These are phyloP conservation scores for Neosilurus hyrtlii DNA, from an alignment of 2,797 vertebrate genomes.

Conservation along the genomic window DNA sequence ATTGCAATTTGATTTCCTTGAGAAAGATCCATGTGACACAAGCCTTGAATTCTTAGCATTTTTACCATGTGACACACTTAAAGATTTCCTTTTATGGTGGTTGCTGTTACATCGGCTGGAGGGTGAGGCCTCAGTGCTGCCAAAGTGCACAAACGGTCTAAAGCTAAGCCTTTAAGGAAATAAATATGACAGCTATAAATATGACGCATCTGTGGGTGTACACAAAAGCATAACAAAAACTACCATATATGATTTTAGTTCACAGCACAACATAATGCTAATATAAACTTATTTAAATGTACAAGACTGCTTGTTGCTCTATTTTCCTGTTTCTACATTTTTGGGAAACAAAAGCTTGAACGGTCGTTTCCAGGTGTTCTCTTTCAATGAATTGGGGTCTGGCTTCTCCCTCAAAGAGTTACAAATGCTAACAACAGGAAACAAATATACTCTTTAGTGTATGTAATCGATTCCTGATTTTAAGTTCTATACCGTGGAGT, in stretches of 20 bases:
- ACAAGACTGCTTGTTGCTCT: background rate
- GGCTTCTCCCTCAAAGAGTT: background rate
- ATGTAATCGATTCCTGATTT: conserved; percentile 6
- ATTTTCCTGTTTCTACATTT: conserved; percentile 1
- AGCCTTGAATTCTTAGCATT: conserved; percentile 76
- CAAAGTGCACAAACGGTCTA: conserved; percentile 56
- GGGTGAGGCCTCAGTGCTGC: conserved; percentile 67
- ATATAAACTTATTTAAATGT: conserved; percentile 11
- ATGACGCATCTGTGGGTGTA: conserved; percentile 27
- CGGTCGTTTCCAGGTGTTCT: background rate
- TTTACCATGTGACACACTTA: conserved; percentile 82
- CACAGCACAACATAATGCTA: background rate
- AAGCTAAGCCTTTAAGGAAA: conserved; percentile 52
- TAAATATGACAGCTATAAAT: conserved; percentile 28
- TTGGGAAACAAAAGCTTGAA: conserved; percentile 16
- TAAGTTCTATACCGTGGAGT: conserved; percentile 4
- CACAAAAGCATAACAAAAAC: conserved; percentile 13
- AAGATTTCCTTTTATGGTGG: conserved; percentile 83
- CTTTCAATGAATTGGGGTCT: background rate
- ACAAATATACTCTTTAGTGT: background rate
- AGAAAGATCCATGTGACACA: conserved; percentile 75
- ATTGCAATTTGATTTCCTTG: conserved; percentile 75
- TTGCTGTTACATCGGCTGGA: conserved; percentile 65
- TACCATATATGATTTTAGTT: conserved; percentile 26
- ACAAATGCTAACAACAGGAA: background rate